Evolutionary conservation across 2,888 invertebrate species (phyloP), one percentile per base, ranked within the genome.

Genomic region (Anthophora plumipes): DNA sequence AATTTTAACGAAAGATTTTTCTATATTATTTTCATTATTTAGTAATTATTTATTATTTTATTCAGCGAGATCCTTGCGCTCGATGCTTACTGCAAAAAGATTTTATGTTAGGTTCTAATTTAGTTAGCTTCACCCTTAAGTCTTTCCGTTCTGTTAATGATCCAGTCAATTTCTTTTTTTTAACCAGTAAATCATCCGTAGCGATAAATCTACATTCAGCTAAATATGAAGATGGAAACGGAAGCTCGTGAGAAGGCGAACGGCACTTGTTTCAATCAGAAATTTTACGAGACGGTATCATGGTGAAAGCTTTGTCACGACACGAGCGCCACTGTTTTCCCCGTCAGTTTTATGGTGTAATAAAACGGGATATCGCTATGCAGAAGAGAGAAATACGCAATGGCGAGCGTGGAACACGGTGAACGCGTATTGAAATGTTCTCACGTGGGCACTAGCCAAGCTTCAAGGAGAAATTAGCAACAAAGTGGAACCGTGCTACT

Each of bases 291-390:
- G 31, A 52, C 64, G n/a, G n/a, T 39, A 20, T 84, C 39, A 25
- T n/a, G 6, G 48, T 17, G 60, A 54, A 63, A 75, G 41, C 52
- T 66, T 22, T 48, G 41, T n/a, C 55, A 31, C 20, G 14, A 14
- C 37, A 43, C 52, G n/a, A n/a, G n/a, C 37, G 59, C 77, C 66
- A 64, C 59, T 64, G 70, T 60, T 46, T n/a, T n/a, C n/a, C n/a
- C 63, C 74, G 60, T 20, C 50, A 25, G 63, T 63, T 84, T 84
- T 84, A 84, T 22, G 61, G 54, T 50, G 67, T 25, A 61, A 84
- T 84, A 77, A 84, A 84, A 84, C 31, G 60, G 77, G 61, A 54
- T 61, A 84, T 72, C 77, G 41, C 48, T n/a, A 17, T 39, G 46
- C 55, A 61, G 41, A n/a, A n/a, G 57, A 59, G 84, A 59, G 84